A percentile compares a stretch with the other conserved stretches of the same genome.
Evolutionary conservation across 2,797 vertebrate genomes (phyloP).

Genomic region (Morelia viridis): DNA sequence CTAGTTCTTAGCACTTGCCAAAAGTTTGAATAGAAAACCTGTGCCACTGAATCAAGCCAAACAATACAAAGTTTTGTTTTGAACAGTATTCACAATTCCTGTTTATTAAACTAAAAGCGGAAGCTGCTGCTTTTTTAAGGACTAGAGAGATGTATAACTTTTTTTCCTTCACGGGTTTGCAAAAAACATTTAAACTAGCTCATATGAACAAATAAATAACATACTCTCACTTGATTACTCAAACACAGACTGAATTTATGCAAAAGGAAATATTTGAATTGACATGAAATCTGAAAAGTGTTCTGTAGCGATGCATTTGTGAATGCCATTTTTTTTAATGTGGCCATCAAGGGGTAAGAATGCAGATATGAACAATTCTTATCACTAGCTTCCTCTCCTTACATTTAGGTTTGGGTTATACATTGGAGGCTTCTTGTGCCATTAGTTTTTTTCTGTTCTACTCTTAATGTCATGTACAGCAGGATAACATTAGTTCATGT

Average conservation of each 20-base stretch:
- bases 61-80: not conserved
- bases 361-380: not conserved
- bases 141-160: no score
- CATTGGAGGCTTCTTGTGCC: not conserved
- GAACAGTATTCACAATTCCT: not conserved
- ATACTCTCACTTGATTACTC: not conserved
- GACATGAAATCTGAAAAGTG: not conserved
- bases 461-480: not conserved
- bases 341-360: not conserved
- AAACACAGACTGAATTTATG: not conserved
- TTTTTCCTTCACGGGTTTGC: not conserved
- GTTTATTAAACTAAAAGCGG: not conserved
- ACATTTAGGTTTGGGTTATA: not conserved
- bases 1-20: not conserved
- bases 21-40: not conserved
- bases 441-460: not conserved
- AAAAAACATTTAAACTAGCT: not conserved
- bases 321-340: not conserved
- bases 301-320: not conserved
- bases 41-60: not conserved
- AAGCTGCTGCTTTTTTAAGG: not conserved
- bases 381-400: not conserved
- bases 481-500: not conserved
- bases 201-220: not conserved
- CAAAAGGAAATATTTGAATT: not conserved